A percentile compares a stretch with the other conserved stretches of the same genome.
phyloP scores from a whole-genome alignment of 2,113 vertebrate genomes.

The Ahaetulla prasina region DNA sequence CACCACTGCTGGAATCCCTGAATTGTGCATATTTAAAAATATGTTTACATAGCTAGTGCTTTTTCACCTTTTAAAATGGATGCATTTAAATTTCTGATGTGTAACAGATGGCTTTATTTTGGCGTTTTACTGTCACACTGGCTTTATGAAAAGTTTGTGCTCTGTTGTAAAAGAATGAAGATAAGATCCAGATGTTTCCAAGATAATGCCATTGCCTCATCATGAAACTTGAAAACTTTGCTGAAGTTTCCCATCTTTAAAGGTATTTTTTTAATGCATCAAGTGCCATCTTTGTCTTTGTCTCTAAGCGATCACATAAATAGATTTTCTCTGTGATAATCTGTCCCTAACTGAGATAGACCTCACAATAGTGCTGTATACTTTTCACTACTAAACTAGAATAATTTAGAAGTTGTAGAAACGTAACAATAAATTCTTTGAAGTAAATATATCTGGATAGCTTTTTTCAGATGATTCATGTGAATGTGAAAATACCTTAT shows the following conservation, averaged over 20 bases:
- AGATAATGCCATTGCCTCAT: neutral
- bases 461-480: neutral
- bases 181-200: conserved; percentile 10
- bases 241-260: neutral
- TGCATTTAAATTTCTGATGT: neutral
- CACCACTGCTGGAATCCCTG: neutral
- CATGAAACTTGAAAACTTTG: neutral
- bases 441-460: neutral
- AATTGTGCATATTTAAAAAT: neutral
- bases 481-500: neutral
- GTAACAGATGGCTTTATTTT: conserved; percentile 7
- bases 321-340: neutral
- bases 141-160: neutral
- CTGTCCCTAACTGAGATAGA: neutral
- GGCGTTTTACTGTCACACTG: neutral
- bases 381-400: neutral
- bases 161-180: neutral
- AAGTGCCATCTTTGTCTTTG: neutral
- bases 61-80: neutral
- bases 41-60: neutral
- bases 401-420: neutral
- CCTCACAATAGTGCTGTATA: neutral
- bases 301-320: neutral
- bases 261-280: neutral
- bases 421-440: neutral